These are phyloP conservation scores for Crotophaga sulcirostris DNA, from an alignment of 2,113 vertebrate species.

Conservation along the genomic window DNA sequence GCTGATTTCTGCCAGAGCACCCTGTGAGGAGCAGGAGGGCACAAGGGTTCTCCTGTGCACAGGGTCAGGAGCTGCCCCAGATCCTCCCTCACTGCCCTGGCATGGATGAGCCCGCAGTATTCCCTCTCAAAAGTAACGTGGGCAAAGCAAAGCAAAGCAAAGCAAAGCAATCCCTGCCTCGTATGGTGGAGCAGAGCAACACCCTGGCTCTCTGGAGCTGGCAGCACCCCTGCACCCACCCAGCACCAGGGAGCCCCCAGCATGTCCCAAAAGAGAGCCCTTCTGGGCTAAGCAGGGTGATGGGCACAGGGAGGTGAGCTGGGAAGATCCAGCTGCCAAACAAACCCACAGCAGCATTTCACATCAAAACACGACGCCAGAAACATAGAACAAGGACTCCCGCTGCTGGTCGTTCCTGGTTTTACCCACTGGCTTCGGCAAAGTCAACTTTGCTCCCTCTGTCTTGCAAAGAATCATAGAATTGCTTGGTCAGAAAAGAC, in stretches of 20 bases:
- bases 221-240: background rate
- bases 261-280: fast-evolving
- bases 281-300: background rate
- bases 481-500: too few relatives aligned
- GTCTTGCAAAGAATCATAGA: background rate
- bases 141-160: background rate
- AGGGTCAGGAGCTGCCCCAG: background rate
- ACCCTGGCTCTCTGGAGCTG: background rate
- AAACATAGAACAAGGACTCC: background rate
- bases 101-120: fast-evolving
- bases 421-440: background rate
- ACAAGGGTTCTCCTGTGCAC: fast-evolving
- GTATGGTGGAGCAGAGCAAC: fast-evolving
- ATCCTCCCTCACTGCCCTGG: background rate
- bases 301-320: background rate
- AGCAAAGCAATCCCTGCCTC: too few relatives aligned
- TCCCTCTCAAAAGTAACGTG: background rate
- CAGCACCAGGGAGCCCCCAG: background rate
- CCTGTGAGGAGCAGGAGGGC: background rate
- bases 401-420: background rate
- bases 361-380: background rate
- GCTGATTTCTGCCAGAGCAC: background rate
- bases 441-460: background rate
- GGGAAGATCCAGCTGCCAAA: background rate
- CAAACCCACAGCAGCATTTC: background rate